These are phyloP conservation scores for Neoarius graeffei DNA, from an alignment of 2,113 vertebrate genomes.

Conservation along the genomic window DNA sequence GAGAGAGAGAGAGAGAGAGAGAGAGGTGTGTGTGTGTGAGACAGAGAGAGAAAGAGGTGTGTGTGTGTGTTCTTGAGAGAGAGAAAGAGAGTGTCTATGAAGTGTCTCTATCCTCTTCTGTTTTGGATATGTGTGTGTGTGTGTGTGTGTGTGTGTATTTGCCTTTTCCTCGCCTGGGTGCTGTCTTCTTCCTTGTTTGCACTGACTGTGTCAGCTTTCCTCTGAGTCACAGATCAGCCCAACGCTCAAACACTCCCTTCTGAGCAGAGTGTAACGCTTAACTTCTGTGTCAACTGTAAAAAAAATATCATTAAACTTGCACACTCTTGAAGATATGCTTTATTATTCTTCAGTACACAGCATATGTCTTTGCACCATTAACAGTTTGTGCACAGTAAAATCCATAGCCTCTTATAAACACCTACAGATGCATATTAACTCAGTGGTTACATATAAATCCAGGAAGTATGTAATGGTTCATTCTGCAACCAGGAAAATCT, in stretches of 20 bases:
- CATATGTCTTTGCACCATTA: not conserved
- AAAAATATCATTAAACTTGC: not conserved
- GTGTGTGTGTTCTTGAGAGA: not conserved
- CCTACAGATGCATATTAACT: not conserved
- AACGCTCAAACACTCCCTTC: slow-evolving; percentile 33
- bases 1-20: not conserved
- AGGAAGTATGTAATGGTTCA: not conserved
- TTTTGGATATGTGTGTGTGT: not conserved
- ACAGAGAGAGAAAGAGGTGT: not conserved
- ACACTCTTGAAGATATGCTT: not conserved
- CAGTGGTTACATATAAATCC: slow-evolving; percentile 1
- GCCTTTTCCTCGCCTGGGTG: not conserved
- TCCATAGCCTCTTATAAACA: not conserved
- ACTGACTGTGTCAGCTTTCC: not conserved
- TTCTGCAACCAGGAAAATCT: not conserved
- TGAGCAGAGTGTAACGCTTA: not conserved
- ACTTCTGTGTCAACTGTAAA: not conserved
- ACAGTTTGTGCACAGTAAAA: not conserved
- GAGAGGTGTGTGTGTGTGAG: not conserved
- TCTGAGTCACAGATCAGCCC: slow-evolving; percentile 4
- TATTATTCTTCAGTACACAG: not conserved
- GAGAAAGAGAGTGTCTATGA: not conserved
- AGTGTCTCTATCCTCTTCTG: not conserved
- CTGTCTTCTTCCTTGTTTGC: not conserved
- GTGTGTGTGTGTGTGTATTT: not conserved